Percentiles rank a stretch among this genome's conserved stretches.
phyloP scores from a whole-genome alignment of 2,888 invertebrate species.

The Acheta domesticus region DNA sequence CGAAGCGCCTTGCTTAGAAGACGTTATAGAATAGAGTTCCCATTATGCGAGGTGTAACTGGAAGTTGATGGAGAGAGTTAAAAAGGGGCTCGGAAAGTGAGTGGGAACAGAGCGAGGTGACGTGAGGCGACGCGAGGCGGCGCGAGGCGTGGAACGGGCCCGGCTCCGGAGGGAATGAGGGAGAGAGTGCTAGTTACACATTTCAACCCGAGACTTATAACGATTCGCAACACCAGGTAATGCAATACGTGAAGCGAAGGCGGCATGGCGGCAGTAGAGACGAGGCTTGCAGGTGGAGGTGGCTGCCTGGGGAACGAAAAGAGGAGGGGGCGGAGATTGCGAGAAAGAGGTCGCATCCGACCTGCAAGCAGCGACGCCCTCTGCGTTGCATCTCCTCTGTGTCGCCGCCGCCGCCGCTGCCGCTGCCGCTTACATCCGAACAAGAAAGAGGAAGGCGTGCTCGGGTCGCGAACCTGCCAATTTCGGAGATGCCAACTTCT shows the following conservation, averaged over 20 bases:
- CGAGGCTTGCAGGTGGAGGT: no score
- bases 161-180: background rate
- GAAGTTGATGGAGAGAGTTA: background rate
- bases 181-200: constrained; percentile 5
- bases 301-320: no score
- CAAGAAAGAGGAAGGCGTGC: background rate
- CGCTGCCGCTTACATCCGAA: no score
- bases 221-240: background rate
- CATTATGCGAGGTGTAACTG: background rate
- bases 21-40: constrained; percentile 4
- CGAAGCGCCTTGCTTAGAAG: background rate
- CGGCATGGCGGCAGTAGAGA: no score
- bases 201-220: background rate
- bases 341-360: no score
- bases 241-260: background rate
- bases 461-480: background rate
- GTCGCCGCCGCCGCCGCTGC: no score
- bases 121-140: background rate
- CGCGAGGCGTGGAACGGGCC: no score
- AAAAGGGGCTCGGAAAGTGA: background rate
- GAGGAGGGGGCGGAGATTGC: no score
- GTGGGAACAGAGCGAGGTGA: background rate
- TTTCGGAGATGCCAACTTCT: background rate
- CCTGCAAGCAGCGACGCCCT: no score
- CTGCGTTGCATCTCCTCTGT: no score